Conservation (phyloP, 2,797 vertebrate species). For the Galago senegalensis region DNA sequence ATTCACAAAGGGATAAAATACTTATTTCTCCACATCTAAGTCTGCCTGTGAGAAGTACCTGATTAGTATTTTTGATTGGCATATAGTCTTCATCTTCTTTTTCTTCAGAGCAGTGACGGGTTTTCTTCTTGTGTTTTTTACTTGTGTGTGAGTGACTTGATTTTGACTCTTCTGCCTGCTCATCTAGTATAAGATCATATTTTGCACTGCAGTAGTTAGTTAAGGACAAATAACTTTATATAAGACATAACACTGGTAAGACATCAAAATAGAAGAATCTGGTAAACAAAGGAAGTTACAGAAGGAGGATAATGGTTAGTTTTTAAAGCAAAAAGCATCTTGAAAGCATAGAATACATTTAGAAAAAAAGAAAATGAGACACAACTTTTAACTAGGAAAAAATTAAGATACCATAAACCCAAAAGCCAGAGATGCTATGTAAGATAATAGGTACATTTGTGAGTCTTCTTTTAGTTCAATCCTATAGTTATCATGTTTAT, state of each 20-base stretch:
- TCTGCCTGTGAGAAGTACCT: constrained; percentile 88
- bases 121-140: constrained; percentile 95
- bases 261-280: constrained; percentile 37
- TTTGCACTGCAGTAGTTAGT: constrained; percentile 91
- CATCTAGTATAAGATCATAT: constrained; percentile 96
- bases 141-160: constrained; percentile 88
- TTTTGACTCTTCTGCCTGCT: constrained; percentile 90
- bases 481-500: background rate
- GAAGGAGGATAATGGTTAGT: constrained; percentile 1
- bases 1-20: background rate
- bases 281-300: background rate
- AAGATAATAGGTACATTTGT: background rate
- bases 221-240: constrained; percentile 86
- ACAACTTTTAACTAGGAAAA: constrained; percentile 26
- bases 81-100: constrained; percentile 91
- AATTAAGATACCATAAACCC: background rate
- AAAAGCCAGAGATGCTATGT: background rate
- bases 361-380: constrained; percentile 5
- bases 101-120: constrained; percentile 92
- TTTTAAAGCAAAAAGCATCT: constrained; percentile 43
- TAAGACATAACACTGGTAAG: background rate
- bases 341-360: background rate
- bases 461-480: constrained; percentile 19
- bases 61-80: constrained; percentile 92
- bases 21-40: background rate